A percentile compares a stretch with the other conserved stretches of the same genome.
phyloP scores from a whole-genome alignment of 2,888 invertebrate species.

The Yponomeuta malinellus region DNA sequence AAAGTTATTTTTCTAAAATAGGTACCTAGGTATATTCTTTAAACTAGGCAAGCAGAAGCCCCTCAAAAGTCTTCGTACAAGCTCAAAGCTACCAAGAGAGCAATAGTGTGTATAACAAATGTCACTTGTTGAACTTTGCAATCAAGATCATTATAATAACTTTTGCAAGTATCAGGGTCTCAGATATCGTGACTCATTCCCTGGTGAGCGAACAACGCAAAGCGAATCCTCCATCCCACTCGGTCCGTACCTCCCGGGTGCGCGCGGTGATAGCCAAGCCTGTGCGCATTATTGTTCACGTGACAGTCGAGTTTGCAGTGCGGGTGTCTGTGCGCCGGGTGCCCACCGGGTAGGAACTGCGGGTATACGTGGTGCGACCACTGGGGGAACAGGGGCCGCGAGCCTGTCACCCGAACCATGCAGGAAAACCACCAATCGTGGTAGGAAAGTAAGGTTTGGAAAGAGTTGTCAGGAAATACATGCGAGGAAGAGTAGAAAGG shows the following conservation, averaged over 20 bases:
- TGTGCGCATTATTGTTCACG: constrained; percentile 63
- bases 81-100: too few relatives aligned
- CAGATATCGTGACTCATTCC: too few relatives aligned
- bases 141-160: too few relatives aligned
- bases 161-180: too few relatives aligned
- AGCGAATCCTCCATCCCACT: neutral
- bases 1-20: too few relatives aligned
- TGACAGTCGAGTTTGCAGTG: constrained; percentile 63
- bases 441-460: neutral
- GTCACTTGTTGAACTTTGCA: too few relatives aligned
- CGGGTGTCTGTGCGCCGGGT: constrained; percentile 74
- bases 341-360: constrained; percentile 94
- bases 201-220: too few relatives aligned
- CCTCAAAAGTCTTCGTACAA: too few relatives aligned
- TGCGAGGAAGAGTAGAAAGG: neutral
- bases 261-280: constrained; percentile 73
- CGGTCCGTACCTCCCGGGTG: constrained; percentile 26
- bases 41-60: too few relatives aligned
- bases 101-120: too few relatives aligned
- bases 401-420: constrained; percentile 46
- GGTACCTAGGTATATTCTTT: too few relatives aligned
- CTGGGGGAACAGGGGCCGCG: constrained; percentile 92
- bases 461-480: neutral
- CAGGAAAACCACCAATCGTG: neutral
- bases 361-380: constrained; percentile 97